Evolutionary conservation across 1,140 invertebrate species (phyloP), one percentile per base, ranked within the genome.

Genomic region (Lordiphosa clarofinis): DNA sequence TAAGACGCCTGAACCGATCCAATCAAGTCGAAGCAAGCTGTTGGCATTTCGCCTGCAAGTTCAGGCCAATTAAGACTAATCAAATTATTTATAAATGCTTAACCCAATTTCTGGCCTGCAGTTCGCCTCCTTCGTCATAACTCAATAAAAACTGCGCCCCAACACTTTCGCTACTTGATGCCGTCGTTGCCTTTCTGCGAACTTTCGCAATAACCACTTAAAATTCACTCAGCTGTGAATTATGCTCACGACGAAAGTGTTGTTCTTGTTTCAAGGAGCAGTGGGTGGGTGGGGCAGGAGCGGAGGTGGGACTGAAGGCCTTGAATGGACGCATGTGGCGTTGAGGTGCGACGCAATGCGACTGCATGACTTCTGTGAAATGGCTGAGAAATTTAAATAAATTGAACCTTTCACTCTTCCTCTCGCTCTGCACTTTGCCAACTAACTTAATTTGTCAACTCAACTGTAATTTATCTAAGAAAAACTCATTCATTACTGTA

Each of bases 191-290:
- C 21, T 11, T 21, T 15, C 37, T 39, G 64, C 69, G 65, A 84
- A 84, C 78, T 84, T 84, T 84, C 78, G 78, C 78, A 84, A 84
- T 84, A 84, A 84, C 79, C 78, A 84, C 78, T 84, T 84, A 84
- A 84, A 84, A 84, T 84, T 84, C 78, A 84, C 78, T 84, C 78
- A 84, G 65, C 78, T 78, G 78, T 84, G 78, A 84, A 84, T 84
- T 84, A 84, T 84, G 76, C 76, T 81, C 76, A 72, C 72, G 69
- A 72, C 63, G 50, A 68, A 39, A 81, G 76, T 82, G 76, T 76
- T 82, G 76, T 72, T 81, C 76, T 64, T 76, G 76, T 67, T 76
- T 56, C 56, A 57, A 49, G 67, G 56, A 39, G 47, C 42, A 42
- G 12, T 5, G 42, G 6, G 13, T 31, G 28, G 47, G 46, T n/a